Evolutionary conservation across 1,140 invertebrate species (phyloP), one percentile per base, ranked within the genome.

Genomic region (Pemphigus obesinymphae): DNA sequence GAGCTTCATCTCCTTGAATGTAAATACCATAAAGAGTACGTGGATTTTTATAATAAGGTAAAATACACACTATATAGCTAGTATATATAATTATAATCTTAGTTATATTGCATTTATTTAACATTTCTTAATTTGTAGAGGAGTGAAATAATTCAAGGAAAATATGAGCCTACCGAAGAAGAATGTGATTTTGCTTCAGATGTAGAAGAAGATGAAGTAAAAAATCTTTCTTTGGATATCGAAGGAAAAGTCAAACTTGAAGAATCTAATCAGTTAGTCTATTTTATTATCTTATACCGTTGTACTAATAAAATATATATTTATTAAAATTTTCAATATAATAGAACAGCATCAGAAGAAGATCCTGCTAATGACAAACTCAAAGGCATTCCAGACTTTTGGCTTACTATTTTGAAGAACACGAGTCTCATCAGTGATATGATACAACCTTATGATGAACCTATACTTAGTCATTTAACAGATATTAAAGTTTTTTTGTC

Each of bases 401-500:
- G 98, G 97, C 89, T 98, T 81, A 97, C 94, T 8, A 95, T 97
- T 86, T 97, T 99, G 87, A 96, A 95, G 85, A 98, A 97, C 89
- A 94, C 97, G 23, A 92, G 92, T 37, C 91, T 97, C 86, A 87
- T 99, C 50, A 90, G 92, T 76, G 96, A 98, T 85, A 96, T 97
- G 93, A 92, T 97, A 73, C 93, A 97, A 86, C 93, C 96, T 84
- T 92, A 97, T 86, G 98, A 99, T 89, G 95, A 97, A 86, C 95
- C 97, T 0, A 97, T 98, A 85, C 88, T 99, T 15, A 93, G 96
- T 86, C 92, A 96, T 89, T 89, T 99, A 76, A 91, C 89, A 84
- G 97, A 99, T 88, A 94, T 99, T 83, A 94, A 92, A 89, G 93
- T 96, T 81, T 90, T 90, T 86, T 92, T 94, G 84, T 87, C 89